Evolutionary conservation across 2,113 vertebrate species (phyloP).

Genomic region (Ochotona princeps): DNA sequence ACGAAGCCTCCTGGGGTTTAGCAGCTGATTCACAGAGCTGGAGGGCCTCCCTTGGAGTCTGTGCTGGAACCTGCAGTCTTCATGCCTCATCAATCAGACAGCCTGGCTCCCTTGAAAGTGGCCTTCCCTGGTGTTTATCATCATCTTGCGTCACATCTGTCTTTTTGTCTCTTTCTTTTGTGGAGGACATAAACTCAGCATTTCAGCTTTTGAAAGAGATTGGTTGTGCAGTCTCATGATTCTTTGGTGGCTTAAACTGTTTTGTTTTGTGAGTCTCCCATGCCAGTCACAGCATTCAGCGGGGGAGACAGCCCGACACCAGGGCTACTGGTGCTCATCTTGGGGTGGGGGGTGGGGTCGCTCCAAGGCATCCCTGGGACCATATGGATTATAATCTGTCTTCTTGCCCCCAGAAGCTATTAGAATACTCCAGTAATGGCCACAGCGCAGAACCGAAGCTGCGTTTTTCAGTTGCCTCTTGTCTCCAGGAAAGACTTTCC

Average conservation of each 20-base stretch:
- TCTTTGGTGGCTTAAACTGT: not conserved
- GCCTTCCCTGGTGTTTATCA: not conserved
- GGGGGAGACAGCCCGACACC: not conserved
- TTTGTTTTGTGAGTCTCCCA: not conserved
- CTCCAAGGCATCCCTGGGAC: slow-evolving; percentile 12
- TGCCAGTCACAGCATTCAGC: not conserved
- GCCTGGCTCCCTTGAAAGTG: not conserved
- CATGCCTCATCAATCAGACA: not conserved
- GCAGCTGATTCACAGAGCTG: accelerated
- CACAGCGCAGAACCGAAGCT: not conserved
- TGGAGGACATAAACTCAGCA: not conserved
- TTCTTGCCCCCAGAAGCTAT: slow-evolving; percentile 18
- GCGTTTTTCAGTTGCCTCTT: not conserved
- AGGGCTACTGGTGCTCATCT: not conserved
- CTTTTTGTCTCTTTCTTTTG: not conserved
- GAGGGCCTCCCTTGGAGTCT: not conserved
- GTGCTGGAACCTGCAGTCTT: not conserved
- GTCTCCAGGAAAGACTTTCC: not conserved
- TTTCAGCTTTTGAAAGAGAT: slow-evolving; percentile 25
- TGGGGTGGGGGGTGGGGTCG: not conserved
- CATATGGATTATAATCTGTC: not conserved
- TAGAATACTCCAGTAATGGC: slow-evolving; percentile 23
- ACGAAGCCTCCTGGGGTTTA: not conserved
- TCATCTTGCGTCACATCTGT: not conserved
- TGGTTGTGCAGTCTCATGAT: not conserved